Evolutionary conservation across 2,113 vertebrate species (phyloP).

Genomic region (Rhodinocichla rosea): DNA sequence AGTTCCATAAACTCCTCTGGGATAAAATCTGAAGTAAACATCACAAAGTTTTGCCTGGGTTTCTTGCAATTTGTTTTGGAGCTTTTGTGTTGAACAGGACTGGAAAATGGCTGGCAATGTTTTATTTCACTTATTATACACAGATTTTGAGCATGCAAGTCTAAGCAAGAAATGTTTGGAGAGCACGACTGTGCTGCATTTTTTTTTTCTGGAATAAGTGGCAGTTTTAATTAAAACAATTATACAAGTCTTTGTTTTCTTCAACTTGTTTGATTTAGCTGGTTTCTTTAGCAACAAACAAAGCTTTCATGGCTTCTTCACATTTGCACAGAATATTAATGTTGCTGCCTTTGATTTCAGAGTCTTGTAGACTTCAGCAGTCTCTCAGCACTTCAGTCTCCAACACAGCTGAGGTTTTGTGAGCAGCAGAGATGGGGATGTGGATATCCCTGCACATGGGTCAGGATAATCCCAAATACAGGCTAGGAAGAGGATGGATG

Average conservation of each 20-base stretch:
- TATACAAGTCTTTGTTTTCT: slow-evolving; percentile 55
- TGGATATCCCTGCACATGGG: background rate
- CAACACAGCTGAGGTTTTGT: background rate
- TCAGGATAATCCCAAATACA: too few relatives aligned
- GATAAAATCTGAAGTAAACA: slow-evolving; percentile 58
- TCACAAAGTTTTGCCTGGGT: slow-evolving; percentile 35
- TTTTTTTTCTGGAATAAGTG: slow-evolving; percentile 37
- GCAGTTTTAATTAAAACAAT: slow-evolving; percentile 64
- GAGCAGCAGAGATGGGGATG: background rate
- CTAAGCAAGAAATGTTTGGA: slow-evolving; percentile 5
- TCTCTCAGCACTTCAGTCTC: background rate
- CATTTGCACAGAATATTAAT: slow-evolving; percentile 16
- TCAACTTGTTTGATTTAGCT: slow-evolving; percentile 34
- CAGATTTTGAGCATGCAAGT: background rate
- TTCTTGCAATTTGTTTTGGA: slow-evolving; percentile 36
- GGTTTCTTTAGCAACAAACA: slow-evolving; percentile 41
- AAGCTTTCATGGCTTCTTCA: slow-evolving; percentile 26
- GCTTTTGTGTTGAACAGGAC: background rate
- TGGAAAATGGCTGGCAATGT: slow-evolving; percentile 23
- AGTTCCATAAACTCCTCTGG: slow-evolving; percentile 40
- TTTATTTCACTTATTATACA: slow-evolving; percentile 20
- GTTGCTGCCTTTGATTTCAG: slow-evolving; percentile 1
- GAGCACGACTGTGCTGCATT: background rate
- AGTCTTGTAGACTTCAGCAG: background rate
- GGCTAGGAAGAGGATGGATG: background rate